Conservation (phyloP, 2,888 invertebrate species). For the Polydrusus pterygomalis region DNA sequence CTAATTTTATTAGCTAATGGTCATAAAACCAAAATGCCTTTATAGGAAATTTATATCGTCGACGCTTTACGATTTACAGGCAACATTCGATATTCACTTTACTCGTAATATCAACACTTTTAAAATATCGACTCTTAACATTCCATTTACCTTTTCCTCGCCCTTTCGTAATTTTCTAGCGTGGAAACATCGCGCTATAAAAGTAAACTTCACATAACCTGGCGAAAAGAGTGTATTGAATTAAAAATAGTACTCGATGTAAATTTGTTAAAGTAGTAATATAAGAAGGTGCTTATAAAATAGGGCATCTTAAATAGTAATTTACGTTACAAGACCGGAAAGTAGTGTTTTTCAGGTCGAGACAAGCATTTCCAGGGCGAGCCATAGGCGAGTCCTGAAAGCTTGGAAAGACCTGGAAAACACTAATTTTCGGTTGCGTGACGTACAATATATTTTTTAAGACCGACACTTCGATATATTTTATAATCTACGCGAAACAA, state of each 20-base stretch:
- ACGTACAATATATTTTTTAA: too few relatives aligned
- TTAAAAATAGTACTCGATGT: neutral
- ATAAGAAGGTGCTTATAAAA: too few relatives aligned
- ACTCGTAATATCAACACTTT: constrained; percentile 43
- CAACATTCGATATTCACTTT: constrained; percentile 32
- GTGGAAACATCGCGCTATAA: constrained; percentile 44
- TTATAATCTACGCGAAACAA: too few relatives aligned
- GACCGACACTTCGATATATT: too few relatives aligned
- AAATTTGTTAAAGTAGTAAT: too few relatives aligned
- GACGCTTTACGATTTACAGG: constrained; percentile 27
- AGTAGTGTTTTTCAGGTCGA: too few relatives aligned
- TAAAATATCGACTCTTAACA: constrained; percentile 46
- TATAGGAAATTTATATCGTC: constrained; percentile 21
- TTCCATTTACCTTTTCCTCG: constrained; percentile 52
- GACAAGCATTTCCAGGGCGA: too few relatives aligned
- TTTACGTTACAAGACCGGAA: too few relatives aligned
- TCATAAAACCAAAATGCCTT: constrained; percentile 3
- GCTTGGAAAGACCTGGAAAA: too few relatives aligned
- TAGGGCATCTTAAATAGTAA: too few relatives aligned
- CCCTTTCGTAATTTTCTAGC: constrained; percentile 50
- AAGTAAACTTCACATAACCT: constrained; percentile 19
- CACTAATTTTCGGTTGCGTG: too few relatives aligned
- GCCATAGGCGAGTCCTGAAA: too few relatives aligned
- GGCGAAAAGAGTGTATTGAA: constrained; percentile 6
- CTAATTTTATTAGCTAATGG: constrained; percentile 36